These are phyloP conservation scores for Itoplectis maculator DNA, from an alignment of 2,888 invertebrate genomes.

Conservation along the genomic window DNA sequence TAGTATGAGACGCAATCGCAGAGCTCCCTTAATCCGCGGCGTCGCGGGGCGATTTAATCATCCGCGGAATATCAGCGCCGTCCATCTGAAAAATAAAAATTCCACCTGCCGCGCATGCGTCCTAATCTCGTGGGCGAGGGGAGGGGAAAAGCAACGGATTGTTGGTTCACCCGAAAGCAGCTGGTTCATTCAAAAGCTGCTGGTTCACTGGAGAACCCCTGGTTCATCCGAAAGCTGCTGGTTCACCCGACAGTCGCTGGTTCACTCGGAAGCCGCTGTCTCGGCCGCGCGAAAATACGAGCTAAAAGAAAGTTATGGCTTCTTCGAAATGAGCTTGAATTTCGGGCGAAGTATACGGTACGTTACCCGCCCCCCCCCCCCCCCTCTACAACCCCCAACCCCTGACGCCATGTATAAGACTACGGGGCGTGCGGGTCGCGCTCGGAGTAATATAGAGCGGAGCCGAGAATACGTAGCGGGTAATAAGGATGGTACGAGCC, in stretches of 20 bases:
- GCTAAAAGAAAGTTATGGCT: conserved; percentile 72
- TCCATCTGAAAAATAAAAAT: conserved; percentile 37
- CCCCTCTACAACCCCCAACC: no score
- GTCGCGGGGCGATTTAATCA: not conserved
- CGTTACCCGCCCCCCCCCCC: conserved; percentile 23
- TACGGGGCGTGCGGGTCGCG: conserved; percentile 1
- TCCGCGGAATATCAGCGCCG: not conserved
- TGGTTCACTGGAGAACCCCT: no score
- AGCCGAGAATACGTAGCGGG: conserved; percentile 75
- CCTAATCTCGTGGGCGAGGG: conserved; percentile 42
- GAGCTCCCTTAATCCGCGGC: not conserved
- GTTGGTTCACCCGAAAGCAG: no score
- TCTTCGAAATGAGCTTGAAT: conserved; percentile 75
- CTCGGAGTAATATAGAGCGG: conserved; percentile 75
- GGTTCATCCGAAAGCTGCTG: no score
- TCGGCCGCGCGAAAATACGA: conserved; percentile 72
- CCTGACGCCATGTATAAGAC: conserved; percentile 9
- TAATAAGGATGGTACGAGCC: conserved; percentile 77
- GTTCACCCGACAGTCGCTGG: no score
- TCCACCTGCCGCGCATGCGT: conserved; percentile 46
- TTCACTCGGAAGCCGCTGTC: no score
- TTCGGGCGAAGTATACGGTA: conserved; percentile 60
- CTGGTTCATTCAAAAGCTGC: no score
- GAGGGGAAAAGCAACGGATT: no score
- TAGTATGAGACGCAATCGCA: not conserved